phyloP scores from a whole-genome alignment of 2,113 vertebrate species.

The Upupa epops region DNA sequence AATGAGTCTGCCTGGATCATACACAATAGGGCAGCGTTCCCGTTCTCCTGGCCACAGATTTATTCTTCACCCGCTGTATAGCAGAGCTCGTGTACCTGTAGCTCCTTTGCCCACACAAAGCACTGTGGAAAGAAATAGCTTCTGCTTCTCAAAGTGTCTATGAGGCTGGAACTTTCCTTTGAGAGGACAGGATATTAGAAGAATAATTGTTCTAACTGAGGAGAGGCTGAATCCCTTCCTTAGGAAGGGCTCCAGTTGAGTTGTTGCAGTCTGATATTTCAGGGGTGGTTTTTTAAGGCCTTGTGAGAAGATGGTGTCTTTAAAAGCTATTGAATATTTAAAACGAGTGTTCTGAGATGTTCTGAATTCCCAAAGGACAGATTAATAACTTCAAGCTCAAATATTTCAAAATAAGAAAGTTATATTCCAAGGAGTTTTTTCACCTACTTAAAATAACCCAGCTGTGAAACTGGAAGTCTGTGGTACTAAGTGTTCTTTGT shows the following conservation, averaged over 20 bases:
- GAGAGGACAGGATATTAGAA: not conserved
- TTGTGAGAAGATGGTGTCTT: not conserved
- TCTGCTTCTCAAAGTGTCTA: not conserved
- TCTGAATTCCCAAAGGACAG: conserved; percentile 1
- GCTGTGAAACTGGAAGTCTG: conserved; percentile 55
- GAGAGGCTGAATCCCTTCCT: not conserved
- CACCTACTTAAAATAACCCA: conserved; percentile 56
- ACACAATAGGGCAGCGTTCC: not conserved
- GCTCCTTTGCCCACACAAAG: not conserved
- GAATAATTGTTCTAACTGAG: not conserved
- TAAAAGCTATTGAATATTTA: not conserved
- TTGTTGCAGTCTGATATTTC: not conserved
- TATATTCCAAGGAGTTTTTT: not conserved
- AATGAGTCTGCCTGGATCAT: not conserved
- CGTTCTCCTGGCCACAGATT: accelerated
- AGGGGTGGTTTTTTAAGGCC: conserved; percentile 2
- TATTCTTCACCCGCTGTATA: accelerated
- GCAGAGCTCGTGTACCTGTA: accelerated
- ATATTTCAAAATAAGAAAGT: conserved; percentile 39
- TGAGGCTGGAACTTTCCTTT: not conserved
- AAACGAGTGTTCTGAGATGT: not conserved
- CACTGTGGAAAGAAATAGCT: not conserved
- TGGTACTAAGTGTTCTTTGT: conserved; percentile 68
- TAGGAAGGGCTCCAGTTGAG: not conserved
- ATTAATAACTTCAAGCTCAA: conserved; percentile 36